Conservation (phyloP, 1,140 invertebrate genomes). For the Ostrea denselamellosa region DNA sequence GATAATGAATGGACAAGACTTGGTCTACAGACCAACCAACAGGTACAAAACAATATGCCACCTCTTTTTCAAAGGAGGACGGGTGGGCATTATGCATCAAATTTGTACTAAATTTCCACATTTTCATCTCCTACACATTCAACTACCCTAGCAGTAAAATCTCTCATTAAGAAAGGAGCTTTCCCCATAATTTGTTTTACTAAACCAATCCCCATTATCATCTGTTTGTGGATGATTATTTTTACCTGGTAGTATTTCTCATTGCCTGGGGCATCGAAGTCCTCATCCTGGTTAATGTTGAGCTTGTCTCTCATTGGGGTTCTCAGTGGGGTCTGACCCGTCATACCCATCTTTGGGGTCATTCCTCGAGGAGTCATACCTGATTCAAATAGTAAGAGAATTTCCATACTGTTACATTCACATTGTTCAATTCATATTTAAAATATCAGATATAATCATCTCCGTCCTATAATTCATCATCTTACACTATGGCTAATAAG, state of each 20-base stretch:
- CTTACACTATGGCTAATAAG: neutral
- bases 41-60: too few relatives aligned
- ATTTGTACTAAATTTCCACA: too few relatives aligned
- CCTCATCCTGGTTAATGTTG: slow-evolving; percentile 90
- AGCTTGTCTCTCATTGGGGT: slow-evolving; percentile 93
- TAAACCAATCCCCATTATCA: neutral
- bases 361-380: slow-evolving; percentile 67
- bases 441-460: neutral
- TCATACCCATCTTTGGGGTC: slow-evolving; percentile 62
- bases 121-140: too few relatives aligned
- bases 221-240: neutral
- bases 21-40: too few relatives aligned
- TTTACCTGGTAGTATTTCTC: slow-evolving; percentile 64
- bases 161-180: neutral
- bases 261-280: slow-evolving; percentile 73
- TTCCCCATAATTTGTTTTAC: neutral
- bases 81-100: too few relatives aligned
- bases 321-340: slow-evolving; percentile 66
- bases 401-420: neutral
- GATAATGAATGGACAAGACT: too few relatives aligned
- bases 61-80: too few relatives aligned
- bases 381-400: slow-evolving; percentile 45
- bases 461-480: neutral
- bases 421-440: neutral
- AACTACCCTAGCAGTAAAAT: neutral